A percentile compares a stretch with the other conserved stretches of the same genome.
Conservation (phyloP, 2,113 vertebrate species). For the Mustela lutreola region DNA sequence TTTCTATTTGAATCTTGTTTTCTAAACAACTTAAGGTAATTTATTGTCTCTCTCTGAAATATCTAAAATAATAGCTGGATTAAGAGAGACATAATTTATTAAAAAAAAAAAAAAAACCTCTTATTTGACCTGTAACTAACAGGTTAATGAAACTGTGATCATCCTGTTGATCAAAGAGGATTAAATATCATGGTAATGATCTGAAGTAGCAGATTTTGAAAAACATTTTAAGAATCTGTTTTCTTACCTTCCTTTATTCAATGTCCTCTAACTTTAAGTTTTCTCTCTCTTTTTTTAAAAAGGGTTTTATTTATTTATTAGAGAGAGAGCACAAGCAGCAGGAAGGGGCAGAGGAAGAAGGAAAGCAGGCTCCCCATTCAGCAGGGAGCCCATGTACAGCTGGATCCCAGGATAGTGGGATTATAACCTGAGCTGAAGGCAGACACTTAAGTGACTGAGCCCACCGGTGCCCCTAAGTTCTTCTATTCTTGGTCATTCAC, state of each 20-base stretch:
- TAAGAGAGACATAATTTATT: neutral
- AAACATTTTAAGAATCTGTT: constrained; percentile 7
- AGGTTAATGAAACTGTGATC: neutral
- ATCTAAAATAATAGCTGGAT: neutral
- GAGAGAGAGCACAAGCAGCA: neutral
- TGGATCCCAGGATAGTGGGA: neutral
- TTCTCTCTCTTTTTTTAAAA: constrained; percentile 17
- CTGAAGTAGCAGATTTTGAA: neutral
- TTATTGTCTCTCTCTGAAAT: neutral
- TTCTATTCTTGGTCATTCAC: constrained; percentile 48
- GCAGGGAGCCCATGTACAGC: no score
- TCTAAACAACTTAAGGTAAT: neutral
- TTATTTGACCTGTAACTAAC: neutral
- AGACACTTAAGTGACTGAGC: neutral
- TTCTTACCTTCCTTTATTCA: constrained; percentile 40
- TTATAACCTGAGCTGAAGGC: neutral
- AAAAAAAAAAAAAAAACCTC: neutral
- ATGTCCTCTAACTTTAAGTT: neutral
- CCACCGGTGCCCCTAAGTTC: neutral
- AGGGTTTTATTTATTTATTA: neutral
- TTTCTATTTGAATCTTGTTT: neutral
- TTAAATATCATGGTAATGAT: neutral
- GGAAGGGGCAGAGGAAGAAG: neutral
- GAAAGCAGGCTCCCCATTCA: neutral
- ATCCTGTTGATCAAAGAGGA: neutral